Evolutionary conservation across 2,888 invertebrate genomes (phyloP).

Genomic region (Opisthograptis luteolata): DNA sequence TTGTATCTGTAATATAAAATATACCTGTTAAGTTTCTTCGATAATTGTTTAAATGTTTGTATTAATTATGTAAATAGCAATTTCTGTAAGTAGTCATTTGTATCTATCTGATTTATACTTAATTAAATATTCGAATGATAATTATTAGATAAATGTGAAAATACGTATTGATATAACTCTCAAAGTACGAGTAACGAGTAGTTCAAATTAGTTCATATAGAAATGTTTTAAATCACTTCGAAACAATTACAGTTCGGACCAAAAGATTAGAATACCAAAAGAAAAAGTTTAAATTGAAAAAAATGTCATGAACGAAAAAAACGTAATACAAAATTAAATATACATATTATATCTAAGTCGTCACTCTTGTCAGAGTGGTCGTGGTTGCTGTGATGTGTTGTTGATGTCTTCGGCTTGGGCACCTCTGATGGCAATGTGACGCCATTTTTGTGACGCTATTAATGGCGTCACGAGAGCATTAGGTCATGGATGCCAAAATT

Average conservation of each 20-base stretch:
- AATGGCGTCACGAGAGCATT: too few relatives aligned
- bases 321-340: too few relatives aligned
- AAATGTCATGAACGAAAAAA: too few relatives aligned
- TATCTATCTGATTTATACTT: constrained; percentile 46
- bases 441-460: too few relatives aligned
- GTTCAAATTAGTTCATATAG: constrained; percentile 74
- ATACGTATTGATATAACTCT: constrained; percentile 56
- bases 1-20: constrained; percentile 64
- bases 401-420: too few relatives aligned
- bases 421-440: too few relatives aligned
- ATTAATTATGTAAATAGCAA: constrained; percentile 79
- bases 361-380: too few relatives aligned
- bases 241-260: neutral
- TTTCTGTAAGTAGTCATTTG: constrained; percentile 65
- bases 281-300: neutral
- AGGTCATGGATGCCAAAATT: too few relatives aligned
- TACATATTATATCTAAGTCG: too few relatives aligned
- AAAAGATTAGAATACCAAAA: neutral
- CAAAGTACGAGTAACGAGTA: constrained; percentile 49
- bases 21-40: constrained; percentile 77
- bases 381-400: too few relatives aligned
- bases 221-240: constrained; percentile 1
- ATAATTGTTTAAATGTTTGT: constrained; percentile 79
- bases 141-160: constrained; percentile 62
- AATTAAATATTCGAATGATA: constrained; percentile 51